phyloP scores from a whole-genome alignment of 2,888 invertebrate species.

The Nyleta sp. region DNA sequence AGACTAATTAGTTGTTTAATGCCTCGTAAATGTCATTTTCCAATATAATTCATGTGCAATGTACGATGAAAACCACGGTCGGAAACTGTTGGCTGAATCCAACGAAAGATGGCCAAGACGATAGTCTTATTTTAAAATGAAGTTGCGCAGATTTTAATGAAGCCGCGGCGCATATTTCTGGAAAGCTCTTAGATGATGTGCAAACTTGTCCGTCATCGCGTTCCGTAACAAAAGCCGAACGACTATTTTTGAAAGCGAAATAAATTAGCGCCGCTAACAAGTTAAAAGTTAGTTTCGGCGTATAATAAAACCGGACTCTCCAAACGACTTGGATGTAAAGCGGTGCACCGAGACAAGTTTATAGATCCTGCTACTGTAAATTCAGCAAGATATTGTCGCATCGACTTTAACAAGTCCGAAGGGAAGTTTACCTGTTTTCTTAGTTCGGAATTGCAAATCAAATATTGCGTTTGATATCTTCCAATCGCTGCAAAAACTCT shows the following conservation, averaged over 20 bases:
- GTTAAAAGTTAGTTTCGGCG: constrained; percentile 17
- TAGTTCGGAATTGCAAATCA: not conserved
- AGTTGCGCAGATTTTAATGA: constrained; percentile 15
- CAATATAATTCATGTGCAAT: not conserved
- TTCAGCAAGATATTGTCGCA: constrained; percentile 9
- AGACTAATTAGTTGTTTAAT: too few relatives aligned
- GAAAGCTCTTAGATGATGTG: not conserved
- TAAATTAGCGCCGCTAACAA: constrained; percentile 12
- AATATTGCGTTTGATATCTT: not conserved
- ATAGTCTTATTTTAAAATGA: constrained; percentile 26
- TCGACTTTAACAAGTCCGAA: not conserved
- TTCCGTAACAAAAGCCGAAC: constrained; percentile 6
- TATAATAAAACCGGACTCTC: not conserved
- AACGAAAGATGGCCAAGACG: constrained; percentile 26
- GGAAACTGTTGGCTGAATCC: constrained; percentile 12
- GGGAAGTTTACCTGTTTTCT: not conserved
- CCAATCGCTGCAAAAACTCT: too few relatives aligned
- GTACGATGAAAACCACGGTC: not conserved
- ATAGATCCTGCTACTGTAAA: constrained; percentile 26
- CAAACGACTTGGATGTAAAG: not conserved
- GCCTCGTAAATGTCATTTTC: constrained; percentile 5
- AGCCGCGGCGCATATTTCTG: constrained; percentile 7
- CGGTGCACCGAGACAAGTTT: constrained; percentile 19
- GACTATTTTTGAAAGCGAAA: constrained; percentile 22
- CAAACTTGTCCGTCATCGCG: constrained; percentile 23